Base-by-base conservation (phyloP, 2,888 invertebrate genomes). In the Rosalia funebris region DNA sequence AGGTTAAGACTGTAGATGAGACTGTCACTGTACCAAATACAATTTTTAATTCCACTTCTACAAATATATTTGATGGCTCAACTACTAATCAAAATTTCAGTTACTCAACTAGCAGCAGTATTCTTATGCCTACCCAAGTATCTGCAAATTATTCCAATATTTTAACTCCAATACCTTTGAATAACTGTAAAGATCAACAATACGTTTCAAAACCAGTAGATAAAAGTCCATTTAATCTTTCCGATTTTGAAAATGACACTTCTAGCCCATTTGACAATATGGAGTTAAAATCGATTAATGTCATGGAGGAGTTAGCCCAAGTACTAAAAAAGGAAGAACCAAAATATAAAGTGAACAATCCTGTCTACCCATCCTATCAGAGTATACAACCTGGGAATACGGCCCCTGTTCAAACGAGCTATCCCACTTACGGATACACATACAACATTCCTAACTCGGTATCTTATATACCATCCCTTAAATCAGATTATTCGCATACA, bases 221-320 rank as follows among this genome's bases (percentile, higher is more conserved):
- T 64, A 76, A 76, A 60, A 80, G 78, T 57, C 77, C 80, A 1
- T 80, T 74, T 79, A 86, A 81, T 81, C 84, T 87, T 76, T 90
- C 90, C 65, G 95, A 96, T 80, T 96, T 96, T 83, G 96, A 96
- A 81, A 89, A 91, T 77, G 95, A 95, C 77, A 93, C 92, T 47
- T 93, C 93, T 53, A 95, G 93, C 79, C 96, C 96, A 0, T 96
- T 96, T 82, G 96, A 96, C 83, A 94, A 92, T 82, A 90, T 95
- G 82, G 95, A 94, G 82, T 81, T 96, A 52, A 94, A 95, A 82
- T 93, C 94, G 37, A 91, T 96, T 60, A 95, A 96, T 82, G 95
- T 96, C 77, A 89, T 95, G 86, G 95, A 94, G 81, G 89, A 93
- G 77, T 82, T 96, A 65, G 95, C 95, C 10, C 91, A 93, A 81